Conservation (phyloP, 2,113 vertebrate genomes). For the Rhinopomastus cyanomelas region DNA sequence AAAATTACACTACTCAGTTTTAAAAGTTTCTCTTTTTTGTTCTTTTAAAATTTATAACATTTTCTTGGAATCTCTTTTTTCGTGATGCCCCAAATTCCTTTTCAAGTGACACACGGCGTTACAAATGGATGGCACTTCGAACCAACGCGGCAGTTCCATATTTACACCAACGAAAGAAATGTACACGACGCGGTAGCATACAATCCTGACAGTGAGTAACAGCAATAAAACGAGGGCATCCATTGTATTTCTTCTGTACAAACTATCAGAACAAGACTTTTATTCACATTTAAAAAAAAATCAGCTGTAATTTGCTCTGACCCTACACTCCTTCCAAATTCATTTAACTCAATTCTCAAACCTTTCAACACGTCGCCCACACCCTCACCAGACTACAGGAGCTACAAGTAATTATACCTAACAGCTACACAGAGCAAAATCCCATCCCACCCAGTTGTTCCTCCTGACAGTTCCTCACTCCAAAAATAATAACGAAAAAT, state of each 20-base stretch:
- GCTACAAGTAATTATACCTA: constrained; percentile 85
- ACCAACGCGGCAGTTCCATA: constrained; percentile 87
- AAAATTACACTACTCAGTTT: constrained; percentile 74
- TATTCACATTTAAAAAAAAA: constrained; percentile 82
- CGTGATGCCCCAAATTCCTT: constrained; percentile 69
- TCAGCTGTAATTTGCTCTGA: constrained; percentile 83
- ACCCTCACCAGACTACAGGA: constrained; percentile 86
- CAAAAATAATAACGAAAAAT: constrained; percentile 20
- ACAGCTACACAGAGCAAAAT: constrained; percentile 82
- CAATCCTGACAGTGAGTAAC: constrained; percentile 89
- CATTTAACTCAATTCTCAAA: constrained; percentile 80
- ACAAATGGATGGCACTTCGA: constrained; percentile 91
- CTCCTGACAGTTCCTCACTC: constrained; percentile 71
- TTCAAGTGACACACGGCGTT: constrained; percentile 87
- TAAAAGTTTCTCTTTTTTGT: constrained; percentile 78
- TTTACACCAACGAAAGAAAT: constrained; percentile 95
- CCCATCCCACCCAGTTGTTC: constrained; percentile 59
- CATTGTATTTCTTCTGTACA: constrained; percentile 90
- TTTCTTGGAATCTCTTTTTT: constrained; percentile 59
- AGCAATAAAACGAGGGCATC: constrained; percentile 86
- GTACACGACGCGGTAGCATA: constrained; percentile 93
- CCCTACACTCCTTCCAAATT: constrained; percentile 82
- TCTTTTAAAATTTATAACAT: constrained; percentile 70
- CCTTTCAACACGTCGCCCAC: constrained; percentile 87
- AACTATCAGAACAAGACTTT: constrained; percentile 89